Evolutionary conservation across 2,888 invertebrate species (phyloP).

Genomic region (Microctonus hyperodae): DNA sequence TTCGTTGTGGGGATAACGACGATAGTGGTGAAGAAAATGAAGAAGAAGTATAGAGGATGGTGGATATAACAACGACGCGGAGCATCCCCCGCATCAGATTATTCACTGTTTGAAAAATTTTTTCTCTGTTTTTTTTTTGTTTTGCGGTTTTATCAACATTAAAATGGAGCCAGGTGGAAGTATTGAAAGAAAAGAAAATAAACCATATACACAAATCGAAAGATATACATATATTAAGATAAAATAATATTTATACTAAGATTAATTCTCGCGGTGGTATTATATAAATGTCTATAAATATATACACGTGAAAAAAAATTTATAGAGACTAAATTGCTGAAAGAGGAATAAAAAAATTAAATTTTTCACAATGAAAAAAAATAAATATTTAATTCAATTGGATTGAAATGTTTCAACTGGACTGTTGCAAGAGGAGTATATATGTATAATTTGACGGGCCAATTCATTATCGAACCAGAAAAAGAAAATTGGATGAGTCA

Average conservation of each 20-base stretch:
- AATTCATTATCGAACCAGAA: slow-evolving; percentile 3
- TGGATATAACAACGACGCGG: neutral
- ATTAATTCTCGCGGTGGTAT: too few species aligned
- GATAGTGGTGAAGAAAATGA: neutral
- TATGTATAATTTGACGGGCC: neutral
- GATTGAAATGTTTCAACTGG: slow-evolving; percentile 1
- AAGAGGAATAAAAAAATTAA: neutral
- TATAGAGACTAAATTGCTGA: neutral
- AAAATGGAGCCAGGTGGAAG: neutral
- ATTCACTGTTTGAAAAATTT: neutral
- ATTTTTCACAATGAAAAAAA: neutral
- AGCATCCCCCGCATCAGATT: neutral
- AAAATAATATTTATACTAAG: too few species aligned
- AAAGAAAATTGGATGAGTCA: slow-evolving; percentile 9
- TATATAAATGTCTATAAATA: too few species aligned
- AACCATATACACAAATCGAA: too few species aligned
- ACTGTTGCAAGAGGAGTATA: neutral
- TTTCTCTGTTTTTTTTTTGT: neutral
- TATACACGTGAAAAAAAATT: too few species aligned
- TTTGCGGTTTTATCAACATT: neutral
- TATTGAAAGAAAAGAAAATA: slow-evolving; percentile 3
- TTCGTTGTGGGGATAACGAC: neutral
- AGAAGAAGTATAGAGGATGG: neutral
- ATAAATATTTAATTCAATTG: neutral
- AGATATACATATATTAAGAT: too few species aligned